Conservation (phyloP, 2,888 invertebrate species). For the Archaeoteleia sp. region DNA sequence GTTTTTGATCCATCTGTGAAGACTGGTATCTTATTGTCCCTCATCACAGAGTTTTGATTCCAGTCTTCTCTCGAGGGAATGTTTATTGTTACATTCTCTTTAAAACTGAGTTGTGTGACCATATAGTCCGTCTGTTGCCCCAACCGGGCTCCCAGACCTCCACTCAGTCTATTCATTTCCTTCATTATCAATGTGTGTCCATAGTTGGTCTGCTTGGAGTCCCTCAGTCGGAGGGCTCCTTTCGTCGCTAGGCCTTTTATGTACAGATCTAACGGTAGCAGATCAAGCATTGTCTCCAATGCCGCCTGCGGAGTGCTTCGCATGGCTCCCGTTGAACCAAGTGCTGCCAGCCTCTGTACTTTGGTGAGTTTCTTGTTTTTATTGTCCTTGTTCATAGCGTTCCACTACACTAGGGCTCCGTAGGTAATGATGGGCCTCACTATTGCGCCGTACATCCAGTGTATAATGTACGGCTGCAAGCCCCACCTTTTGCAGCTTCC, state of each 20-base stretch:
- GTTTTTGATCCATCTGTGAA: too few relatives aligned
- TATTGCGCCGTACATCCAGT: conserved; percentile 40
- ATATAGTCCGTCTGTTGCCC: too few relatives aligned
- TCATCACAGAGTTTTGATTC: background rate
- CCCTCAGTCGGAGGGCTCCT: conserved; percentile 49
- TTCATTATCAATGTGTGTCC: conserved; percentile 7
- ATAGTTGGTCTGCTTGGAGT: background rate
- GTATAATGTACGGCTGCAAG: conserved; percentile 23
- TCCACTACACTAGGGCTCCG: conserved; percentile 33
- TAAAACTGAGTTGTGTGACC: background rate
- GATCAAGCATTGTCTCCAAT: background rate
- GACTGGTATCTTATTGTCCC: conserved; percentile 1
- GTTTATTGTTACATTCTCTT: background rate
- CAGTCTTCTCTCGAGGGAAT: conserved; percentile 8
- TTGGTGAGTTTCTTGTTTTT: conserved; percentile 17
- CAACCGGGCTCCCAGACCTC: too few relatives aligned
- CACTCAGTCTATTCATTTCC: too few relatives aligned
- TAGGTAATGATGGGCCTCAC: conserved; percentile 25
- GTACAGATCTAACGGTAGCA: conserved; percentile 15
- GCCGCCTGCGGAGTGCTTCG: conserved; percentile 15
- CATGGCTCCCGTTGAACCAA: conserved; percentile 35
- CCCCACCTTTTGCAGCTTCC: conserved; percentile 30
- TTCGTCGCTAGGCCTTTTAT: conserved; percentile 18
- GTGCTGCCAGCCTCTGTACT: conserved; percentile 29
- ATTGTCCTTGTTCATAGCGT: conserved; percentile 9